phyloP scores from a whole-genome alignment of 2,797 vertebrate genomes.

The Craterocephalus amniculus region DNA sequence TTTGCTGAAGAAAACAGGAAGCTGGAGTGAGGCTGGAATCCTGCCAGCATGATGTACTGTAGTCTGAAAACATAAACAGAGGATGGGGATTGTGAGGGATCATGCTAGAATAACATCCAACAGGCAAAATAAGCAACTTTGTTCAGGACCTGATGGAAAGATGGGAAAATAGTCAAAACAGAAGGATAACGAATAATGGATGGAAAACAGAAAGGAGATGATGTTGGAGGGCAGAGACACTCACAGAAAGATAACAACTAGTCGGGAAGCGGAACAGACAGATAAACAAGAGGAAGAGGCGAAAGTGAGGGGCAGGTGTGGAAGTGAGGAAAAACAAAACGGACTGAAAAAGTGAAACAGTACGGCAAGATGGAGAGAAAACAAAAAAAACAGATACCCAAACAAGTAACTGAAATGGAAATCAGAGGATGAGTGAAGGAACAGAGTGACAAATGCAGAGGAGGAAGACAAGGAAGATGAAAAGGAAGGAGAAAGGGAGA shows the following conservation, averaged over 20 bases:
- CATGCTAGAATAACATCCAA: not conserved
- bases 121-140: not conserved
- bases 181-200: not conserved
- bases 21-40: not conserved
- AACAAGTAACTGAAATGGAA: not conserved
- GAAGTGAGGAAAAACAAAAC: no score
- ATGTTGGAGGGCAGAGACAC: not conserved
- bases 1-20: conserved; percentile 14
- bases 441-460: not conserved
- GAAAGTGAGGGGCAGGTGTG: not conserved
- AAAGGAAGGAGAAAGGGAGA: conserved; percentile 3
- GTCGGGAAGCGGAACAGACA: conserved; percentile 33
- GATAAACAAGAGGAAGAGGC: conserved; percentile 9
- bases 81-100: not conserved
- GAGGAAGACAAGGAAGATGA: conserved; percentile 1
- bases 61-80: not conserved
- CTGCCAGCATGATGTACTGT: not conserved
- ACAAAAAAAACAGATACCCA: not conserved
- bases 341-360: not conserved
- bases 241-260: not conserved
- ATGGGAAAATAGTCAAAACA: not conserved
- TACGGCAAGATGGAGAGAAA: not conserved
- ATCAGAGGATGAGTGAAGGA: not conserved
- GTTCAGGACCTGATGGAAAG: not conserved
- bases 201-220: not conserved